These are phyloP conservation scores for Epicauta chinensis DNA, from an alignment of 1,140 invertebrate species.

Conservation along the genomic window DNA sequence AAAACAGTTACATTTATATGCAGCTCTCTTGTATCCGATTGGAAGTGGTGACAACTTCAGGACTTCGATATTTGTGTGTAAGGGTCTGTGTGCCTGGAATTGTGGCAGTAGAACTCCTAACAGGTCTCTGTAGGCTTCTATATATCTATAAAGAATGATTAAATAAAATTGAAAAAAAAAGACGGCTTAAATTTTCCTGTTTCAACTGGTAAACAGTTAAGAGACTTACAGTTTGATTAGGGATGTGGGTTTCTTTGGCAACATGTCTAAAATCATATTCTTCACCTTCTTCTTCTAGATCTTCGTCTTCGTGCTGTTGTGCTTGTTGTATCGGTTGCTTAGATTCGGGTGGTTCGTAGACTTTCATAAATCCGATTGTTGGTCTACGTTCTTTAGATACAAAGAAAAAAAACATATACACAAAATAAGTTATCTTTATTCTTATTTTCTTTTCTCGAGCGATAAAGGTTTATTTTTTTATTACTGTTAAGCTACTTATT, in stretches of 20 bases:
- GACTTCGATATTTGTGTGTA: conserved; percentile 45
- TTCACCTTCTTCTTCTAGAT: conserved; percentile 37
- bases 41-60: conserved; percentile 74
- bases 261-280: conserved; percentile 40
- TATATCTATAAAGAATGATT: conserved; percentile 48
- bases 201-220: too few relatives aligned
- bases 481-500: too few relatives aligned
- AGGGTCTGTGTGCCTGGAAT: conserved; percentile 45
- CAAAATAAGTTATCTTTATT: too few relatives aligned
- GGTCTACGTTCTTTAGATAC: conserved; percentile 33
- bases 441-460: too few relatives aligned
- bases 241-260: conserved; percentile 41
- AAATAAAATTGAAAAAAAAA: too few relatives aligned
- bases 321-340: conserved; percentile 8
- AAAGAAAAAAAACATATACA: conserved; percentile 7
- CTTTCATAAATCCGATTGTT: conserved; percentile 40
- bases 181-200: too few relatives aligned
- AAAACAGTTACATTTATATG: conserved; percentile 60
- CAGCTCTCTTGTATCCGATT: conserved; percentile 80
- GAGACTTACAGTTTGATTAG: conserved; percentile 37
- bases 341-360: conserved; percentile 37
- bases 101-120: conserved; percentile 49
- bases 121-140: conserved; percentile 59
- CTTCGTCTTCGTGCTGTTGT: conserved; percentile 24
- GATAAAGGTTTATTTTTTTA: too few relatives aligned